phyloP scores from a whole-genome alignment of 2,797 vertebrate species.

The Pachyuromys duprasi region DNA sequence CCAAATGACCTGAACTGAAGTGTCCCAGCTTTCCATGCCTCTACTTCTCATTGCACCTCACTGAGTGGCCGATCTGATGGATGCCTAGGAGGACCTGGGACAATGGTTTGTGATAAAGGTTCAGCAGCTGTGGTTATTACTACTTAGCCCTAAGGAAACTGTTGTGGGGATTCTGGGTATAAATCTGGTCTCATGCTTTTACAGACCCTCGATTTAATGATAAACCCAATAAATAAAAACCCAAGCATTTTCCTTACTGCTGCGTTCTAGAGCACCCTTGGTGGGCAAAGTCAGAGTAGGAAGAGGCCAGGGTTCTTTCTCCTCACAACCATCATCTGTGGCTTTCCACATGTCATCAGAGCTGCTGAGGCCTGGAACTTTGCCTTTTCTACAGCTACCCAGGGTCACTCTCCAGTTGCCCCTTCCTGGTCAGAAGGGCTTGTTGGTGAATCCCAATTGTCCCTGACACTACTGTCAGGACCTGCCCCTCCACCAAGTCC shows the following conservation, averaged over 20 bases:
- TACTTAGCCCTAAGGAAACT: not conserved
- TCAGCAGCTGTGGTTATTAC: not conserved
- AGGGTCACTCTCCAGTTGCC: not conserved
- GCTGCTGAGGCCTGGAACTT: too few relatives aligned
- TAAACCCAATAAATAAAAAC: not conserved
- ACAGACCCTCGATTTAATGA: not conserved
- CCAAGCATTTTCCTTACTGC: not conserved
- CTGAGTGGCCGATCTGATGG: not conserved
- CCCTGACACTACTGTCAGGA: not conserved
- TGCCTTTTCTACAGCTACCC: not conserved
- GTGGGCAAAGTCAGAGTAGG: not conserved
- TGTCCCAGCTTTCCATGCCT: not conserved
- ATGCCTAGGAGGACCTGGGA: not conserved
- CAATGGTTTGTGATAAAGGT: not conserved
- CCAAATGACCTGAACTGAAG: not conserved
- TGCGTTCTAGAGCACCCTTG: not conserved
- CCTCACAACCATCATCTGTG: not conserved
- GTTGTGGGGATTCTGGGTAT: not conserved
- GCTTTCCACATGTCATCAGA: not conserved
- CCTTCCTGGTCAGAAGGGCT: not conserved
- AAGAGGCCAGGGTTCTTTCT: not conserved
- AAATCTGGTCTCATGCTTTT: conserved; percentile 11
- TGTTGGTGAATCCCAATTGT: not conserved
- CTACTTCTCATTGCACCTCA: not conserved
- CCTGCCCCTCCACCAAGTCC: not conserved